Base-by-base conservation (phyloP, 2,797 vertebrate genomes). In the Pantherophis alleghaniensis region DNA sequence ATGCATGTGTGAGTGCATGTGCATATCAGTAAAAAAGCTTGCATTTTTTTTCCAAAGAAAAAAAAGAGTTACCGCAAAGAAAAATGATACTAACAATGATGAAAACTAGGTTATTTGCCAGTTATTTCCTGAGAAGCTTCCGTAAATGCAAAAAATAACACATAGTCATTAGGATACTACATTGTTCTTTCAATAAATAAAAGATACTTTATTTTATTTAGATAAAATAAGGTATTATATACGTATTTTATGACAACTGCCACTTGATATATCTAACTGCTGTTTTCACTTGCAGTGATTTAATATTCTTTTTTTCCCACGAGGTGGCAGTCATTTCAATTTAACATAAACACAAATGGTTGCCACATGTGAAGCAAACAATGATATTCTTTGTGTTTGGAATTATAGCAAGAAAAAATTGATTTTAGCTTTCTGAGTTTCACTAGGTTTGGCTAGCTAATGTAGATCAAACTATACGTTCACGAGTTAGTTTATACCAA, bases 281-380 rank as follows among this genome's bases (percentile, higher is more conserved):
- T 69, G 22, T 28, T 92, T 87, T 91, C 28, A 24, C 1, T n/a
- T 53, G 90, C 0, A 92, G 28, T 51, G 91, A 37, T 91, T 42
- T 0, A 92, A 53, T 28, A 91, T 47, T 55, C 11, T 61, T 89
- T 74, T 74, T 95, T 96, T 26, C 47, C 98, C 98, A 98, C 97
- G 97, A 98, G 98, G 97, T 98, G 98, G 98, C 98, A 98, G 95
- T 97, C 97, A 96, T 69, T 95, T 94, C 98, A 97, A 96, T 61
- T 98, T 96, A 97, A 98, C 97, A 95, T 83, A 92, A 93, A 90
- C 55, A 32, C 88, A 90, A 88, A 94, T n/a, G 92, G 90, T 90
- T 91, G 94, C 92, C 95, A 90, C 93, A 94, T 18, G 91, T 87
- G 6, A 61, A 2, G 93, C 91, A 94, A 95, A 97, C 97, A 98